Evolutionary conservation across 2,888 invertebrate species (phyloP), one percentile per base, ranked within the genome.

Genomic region (Mermis nigrescens): DNA sequence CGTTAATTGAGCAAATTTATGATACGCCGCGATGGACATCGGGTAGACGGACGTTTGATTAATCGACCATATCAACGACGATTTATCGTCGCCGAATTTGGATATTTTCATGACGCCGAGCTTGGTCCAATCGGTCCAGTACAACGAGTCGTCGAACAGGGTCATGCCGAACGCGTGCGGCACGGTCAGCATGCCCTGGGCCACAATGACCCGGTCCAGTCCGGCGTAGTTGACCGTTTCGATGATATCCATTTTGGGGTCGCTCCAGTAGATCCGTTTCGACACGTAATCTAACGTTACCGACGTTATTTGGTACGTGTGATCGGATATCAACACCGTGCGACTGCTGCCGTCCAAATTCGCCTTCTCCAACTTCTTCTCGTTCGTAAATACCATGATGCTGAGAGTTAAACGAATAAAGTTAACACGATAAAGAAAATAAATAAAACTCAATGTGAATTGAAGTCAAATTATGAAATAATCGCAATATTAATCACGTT

Each of bases 151-250:
- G 69, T 94, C 95, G 73, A 98, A 95, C 0, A 94, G 79, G 12
- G 86, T 83, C 31, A 98, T 77, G 0, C 94, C 92, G 71, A 94
- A 98, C 0, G 94, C 90, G 73, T 98, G 95, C 0, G 95, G 94
- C 0, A 94, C 91, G 57, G 80, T 68, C 45, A 63, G 66, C 70
- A 68, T 69, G 22, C 60, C 57, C 1, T 55, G 46, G 31, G 27
- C 59, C 4, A 60, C 57, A 26, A 51, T 52, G 1, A 27, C 27
- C 31, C 56, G 12, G 67, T 89, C 87, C 1, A 86, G 88, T 64
- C 82, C 83, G 57, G 87, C 82, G 74, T 95, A 98, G 73, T 92
- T 88, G 0, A 91, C 86, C 0, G 90, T 87, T 71, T 94, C 92
- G 63, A 98, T 89, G 72, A 92, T 89, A 76, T 95, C 92, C 58